These are phyloP conservation scores for Zaprionus kolodkinae DNA, from an alignment of 1,140 invertebrate species.

Conservation along the genomic window DNA sequence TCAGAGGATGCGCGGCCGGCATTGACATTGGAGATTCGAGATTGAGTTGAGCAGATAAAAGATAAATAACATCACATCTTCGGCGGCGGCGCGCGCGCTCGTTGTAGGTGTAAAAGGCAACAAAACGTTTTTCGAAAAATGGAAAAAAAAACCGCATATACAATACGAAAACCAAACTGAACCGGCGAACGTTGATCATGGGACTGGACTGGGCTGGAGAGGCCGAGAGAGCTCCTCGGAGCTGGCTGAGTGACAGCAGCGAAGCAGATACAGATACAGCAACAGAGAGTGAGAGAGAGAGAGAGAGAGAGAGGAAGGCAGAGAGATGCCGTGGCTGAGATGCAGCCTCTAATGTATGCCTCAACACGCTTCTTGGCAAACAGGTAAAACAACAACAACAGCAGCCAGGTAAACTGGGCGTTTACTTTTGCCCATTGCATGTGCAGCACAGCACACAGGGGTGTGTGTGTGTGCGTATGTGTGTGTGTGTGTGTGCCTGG, in stretches of 20 bases:
- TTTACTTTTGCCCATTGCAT: conserved; percentile 61
- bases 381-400: conserved; percentile 57
- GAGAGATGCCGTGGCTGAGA: not conserved
- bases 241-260: conserved; percentile 68
- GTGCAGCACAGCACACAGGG: conserved; percentile 16
- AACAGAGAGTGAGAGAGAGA: conserved; percentile 3
- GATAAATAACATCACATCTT: conserved; percentile 52
- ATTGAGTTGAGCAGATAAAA: conserved; percentile 46
- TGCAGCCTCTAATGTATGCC: conserved; percentile 66
- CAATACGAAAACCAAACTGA: conserved; percentile 11
- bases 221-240: not conserved
- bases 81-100: not conserved
- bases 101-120: conserved; percentile 47
- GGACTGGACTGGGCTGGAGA: not conserved
- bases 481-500: conserved; percentile 29
- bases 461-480: conserved; percentile 12
- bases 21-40: conserved; percentile 73
- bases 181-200: conserved; percentile 17
- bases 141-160: conserved; percentile 5
- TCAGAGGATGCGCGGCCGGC: conserved; percentile 42
- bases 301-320: not conserved
- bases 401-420: conserved; percentile 55
- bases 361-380: conserved; percentile 74
- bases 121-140: not conserved
- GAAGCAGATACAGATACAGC: conserved; percentile 30